phyloP scores from a whole-genome alignment of 2,797 vertebrate species.

The Poliocrania exsul region DNA sequence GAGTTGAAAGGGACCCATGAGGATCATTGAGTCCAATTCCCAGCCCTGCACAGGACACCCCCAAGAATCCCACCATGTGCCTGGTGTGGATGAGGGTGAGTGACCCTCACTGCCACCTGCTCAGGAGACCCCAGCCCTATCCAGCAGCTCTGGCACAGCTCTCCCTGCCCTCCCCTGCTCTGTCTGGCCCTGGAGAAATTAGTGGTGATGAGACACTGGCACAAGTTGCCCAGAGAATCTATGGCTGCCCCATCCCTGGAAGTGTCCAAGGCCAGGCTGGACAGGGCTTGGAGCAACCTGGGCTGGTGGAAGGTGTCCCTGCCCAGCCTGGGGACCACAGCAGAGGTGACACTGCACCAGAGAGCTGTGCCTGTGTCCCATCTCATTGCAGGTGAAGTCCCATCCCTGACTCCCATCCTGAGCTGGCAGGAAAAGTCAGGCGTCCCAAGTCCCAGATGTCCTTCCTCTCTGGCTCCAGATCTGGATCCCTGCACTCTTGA shows the following conservation, averaged over 20 bases:
- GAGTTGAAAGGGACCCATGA: neutral
- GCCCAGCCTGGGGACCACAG: neutral
- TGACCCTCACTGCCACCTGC: neutral
- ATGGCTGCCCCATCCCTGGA: neutral
- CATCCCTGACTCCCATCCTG: neutral
- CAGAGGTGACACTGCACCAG: neutral
- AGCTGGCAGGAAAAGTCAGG: neutral
- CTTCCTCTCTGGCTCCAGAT: neutral
- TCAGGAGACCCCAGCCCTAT: neutral
- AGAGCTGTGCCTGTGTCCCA: neutral
- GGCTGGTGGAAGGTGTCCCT: neutral
- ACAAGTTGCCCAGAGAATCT: neutral
- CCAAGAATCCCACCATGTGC: neutral
- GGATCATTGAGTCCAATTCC: neutral
- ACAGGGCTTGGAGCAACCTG: neutral
- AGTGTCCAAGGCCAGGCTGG: neutral
- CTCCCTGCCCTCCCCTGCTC: neutral
- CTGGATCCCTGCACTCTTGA: neutral
- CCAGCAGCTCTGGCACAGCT: neutral
- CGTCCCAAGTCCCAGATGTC: accelerated
- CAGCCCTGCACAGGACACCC: neutral
- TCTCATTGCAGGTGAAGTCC: neutral
- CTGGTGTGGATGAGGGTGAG: neutral
- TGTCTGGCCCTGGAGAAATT: neutral
- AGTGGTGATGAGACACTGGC: neutral